Conservation (phyloP, 2,888 invertebrate species). For the Noctuana brunneofusca region DNA sequence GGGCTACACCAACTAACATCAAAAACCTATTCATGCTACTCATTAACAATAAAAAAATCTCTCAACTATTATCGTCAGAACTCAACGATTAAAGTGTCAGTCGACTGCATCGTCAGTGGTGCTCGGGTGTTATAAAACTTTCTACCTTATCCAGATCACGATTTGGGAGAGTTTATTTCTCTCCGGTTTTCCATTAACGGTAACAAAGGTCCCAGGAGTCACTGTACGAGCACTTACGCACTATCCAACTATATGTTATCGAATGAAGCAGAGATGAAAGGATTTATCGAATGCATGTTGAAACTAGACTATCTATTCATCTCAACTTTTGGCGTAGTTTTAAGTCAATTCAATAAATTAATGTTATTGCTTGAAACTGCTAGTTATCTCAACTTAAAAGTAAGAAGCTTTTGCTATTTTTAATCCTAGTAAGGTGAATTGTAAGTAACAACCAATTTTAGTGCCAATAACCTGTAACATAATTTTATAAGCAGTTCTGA, state of each 20-base stretch:
- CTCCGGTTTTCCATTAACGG: constrained; percentile 25
- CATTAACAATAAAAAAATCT: neutral
- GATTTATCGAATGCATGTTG: neutral
- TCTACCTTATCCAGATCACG: constrained; percentile 26
- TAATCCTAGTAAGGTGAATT: too few relatives aligned
- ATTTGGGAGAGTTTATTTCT: constrained; percentile 22
- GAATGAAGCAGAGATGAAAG: neutral
- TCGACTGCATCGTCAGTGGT: neutral
- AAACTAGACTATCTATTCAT: neutral
- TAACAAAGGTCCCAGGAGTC: constrained; percentile 21
- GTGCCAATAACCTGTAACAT: neutral
- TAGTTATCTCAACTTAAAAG: too few relatives aligned
- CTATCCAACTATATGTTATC: neutral
- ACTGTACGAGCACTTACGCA: neutral
- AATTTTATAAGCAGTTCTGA: neutral
- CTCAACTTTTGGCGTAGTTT: too few relatives aligned
- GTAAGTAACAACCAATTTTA: too few relatives aligned
- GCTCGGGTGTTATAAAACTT: constrained; percentile 11
- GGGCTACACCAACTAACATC: too few relatives aligned
- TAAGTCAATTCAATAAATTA: too few relatives aligned
- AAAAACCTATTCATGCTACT: too few relatives aligned
- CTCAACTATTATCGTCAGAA: neutral
- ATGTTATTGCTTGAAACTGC: too few relatives aligned
- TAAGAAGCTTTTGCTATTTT: too few relatives aligned
- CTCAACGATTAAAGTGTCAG: neutral